A percentile compares a stretch with the other conserved stretches of the same genome.
Evolutionary conservation across 2,888 invertebrate genomes (phyloP).

Genomic region (Tinea pellionella): DNA sequence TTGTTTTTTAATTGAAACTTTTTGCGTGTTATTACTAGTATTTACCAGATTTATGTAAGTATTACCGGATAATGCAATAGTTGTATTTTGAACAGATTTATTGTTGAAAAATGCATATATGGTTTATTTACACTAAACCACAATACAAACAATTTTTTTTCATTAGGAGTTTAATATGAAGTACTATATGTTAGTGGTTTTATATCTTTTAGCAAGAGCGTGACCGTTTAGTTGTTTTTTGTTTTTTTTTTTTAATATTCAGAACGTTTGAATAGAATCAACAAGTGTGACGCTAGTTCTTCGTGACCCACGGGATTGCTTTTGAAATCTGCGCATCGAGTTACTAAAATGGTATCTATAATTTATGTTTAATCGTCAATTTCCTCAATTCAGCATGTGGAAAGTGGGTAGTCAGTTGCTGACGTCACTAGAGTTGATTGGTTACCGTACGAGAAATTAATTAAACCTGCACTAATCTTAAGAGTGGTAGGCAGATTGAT

Average conservation of each 20-base stretch:
- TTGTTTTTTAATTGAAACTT: conserved; percentile 7
- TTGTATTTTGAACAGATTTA: neutral
- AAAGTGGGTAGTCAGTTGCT: neutral
- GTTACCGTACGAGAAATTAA: neutral
- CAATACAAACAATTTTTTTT: neutral
- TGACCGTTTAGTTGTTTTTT: neutral
- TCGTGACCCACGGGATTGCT: neutral
- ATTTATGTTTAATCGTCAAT: neutral
- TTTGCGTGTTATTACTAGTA: neutral
- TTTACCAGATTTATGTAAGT: conserved; percentile 52
- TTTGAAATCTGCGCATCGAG: neutral
- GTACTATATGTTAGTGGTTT: neutral
- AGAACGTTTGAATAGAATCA: neutral
- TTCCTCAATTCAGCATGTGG: neutral
- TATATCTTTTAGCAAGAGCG: neutral
- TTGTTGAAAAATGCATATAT: neutral
- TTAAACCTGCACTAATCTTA: neutral
- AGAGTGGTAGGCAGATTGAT: too few species aligned
- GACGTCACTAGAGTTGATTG: neutral
- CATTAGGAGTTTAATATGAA: too few species aligned
- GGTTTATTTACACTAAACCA: too few species aligned
- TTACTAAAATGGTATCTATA: neutral
- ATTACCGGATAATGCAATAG: neutral
- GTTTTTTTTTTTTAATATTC: neutral
- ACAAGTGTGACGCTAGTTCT: neutral